Conservation (phyloP, 2,888 invertebrate genomes). For the Salticus scenicus region DNA sequence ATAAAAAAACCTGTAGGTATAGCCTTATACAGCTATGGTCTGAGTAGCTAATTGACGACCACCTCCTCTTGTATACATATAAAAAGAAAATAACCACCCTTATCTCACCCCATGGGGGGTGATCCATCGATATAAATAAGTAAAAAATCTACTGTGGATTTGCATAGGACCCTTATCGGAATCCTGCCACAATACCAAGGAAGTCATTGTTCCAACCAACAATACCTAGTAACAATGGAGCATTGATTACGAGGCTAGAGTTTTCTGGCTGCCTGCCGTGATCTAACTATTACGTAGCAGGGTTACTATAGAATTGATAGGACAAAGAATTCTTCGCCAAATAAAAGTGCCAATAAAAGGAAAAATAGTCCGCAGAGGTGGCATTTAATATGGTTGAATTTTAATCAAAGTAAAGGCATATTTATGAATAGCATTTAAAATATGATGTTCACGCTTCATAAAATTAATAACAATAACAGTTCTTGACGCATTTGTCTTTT, state of each 20-base stretch:
- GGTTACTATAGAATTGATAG: constrained; percentile 1
- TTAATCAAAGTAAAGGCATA: too few relatives aligned
- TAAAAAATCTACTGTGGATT: constrained; percentile 34
- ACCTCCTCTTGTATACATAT: constrained; percentile 7
- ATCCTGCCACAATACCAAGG: constrained; percentile 52
- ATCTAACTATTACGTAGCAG: constrained; percentile 32
- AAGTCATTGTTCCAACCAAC: constrained; percentile 46
- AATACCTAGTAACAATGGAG: constrained; percentile 48
- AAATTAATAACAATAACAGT: too few relatives aligned
- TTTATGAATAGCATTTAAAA: too few relatives aligned
- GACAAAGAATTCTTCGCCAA: neutral
- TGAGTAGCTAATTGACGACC: constrained; percentile 49
- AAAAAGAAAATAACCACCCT: constrained; percentile 25
- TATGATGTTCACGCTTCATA: too few relatives aligned
- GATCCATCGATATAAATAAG: constrained; percentile 9
- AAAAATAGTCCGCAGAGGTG: too few relatives aligned
- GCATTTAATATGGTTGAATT: too few relatives aligned
- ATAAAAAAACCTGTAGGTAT: neutral
- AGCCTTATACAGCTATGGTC: neutral
- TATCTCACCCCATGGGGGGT: constrained; percentile 38
- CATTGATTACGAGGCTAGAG: constrained; percentile 29
- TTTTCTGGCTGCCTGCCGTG: constrained; percentile 41
- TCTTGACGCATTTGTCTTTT: too few relatives aligned
- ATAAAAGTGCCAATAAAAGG: too few relatives aligned
- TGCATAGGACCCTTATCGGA: constrained; percentile 56